These are phyloP conservation scores for Drosophila tropicalis DNA, from an alignment of 1,140 invertebrate genomes.

Conservation along the genomic window DNA sequence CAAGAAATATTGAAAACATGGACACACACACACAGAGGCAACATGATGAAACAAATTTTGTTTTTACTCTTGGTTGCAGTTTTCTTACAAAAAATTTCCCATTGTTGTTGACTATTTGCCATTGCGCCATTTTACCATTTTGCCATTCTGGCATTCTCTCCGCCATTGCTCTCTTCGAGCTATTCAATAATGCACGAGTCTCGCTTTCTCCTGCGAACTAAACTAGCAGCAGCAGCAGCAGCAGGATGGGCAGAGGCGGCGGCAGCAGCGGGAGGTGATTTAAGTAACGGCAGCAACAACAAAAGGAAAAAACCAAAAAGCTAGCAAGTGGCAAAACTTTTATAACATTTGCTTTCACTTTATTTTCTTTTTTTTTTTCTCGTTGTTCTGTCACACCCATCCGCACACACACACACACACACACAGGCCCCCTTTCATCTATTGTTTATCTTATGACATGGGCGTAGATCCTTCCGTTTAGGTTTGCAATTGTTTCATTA, in stretches of 20 bases:
- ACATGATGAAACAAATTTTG: slow-evolving; percentile 3
- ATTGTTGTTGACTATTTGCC: slow-evolving; percentile 14
- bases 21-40: slow-evolving; percentile 29
- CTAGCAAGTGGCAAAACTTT: slow-evolving; percentile 37
- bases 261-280: background rate
- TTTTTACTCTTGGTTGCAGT: slow-evolving; percentile 67
- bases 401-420: no score
- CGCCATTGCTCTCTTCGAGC: slow-evolving; percentile 24
- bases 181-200: slow-evolving; percentile 72
- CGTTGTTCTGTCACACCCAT: slow-evolving; percentile 1
- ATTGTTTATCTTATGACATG: background rate
- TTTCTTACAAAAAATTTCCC: slow-evolving; percentile 28
- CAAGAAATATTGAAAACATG: slow-evolving; percentile 68
- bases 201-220: slow-evolving; percentile 27
- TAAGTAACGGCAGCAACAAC: background rate
- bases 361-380: slow-evolving; percentile 32
- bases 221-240: slow-evolving; percentile 46
- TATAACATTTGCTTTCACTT: slow-evolving; percentile 60
- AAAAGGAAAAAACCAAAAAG: slow-evolving; percentile 29
- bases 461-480: background rate
- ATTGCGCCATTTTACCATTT: slow-evolving; percentile 17
- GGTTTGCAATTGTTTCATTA: no score
- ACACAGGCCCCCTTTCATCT: background rate
- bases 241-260: background rate
- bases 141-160: slow-evolving; percentile 10